Evolutionary conservation across 2,888 invertebrate species (phyloP).

Genomic region (Mythimna albipuncta): DNA sequence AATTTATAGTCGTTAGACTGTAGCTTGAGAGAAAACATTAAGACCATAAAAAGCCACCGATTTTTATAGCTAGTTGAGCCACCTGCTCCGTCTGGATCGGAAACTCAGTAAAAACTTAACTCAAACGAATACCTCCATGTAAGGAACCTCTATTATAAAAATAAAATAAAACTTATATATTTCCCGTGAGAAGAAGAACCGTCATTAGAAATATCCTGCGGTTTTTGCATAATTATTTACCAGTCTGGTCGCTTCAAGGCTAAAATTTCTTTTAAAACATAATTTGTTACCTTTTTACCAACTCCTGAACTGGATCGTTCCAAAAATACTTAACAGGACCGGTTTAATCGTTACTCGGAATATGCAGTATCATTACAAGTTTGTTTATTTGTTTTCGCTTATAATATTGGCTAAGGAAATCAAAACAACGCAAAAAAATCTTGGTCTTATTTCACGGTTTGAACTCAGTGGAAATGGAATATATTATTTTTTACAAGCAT

Average conservation of each 20-base stretch:
- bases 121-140: slow-evolving; percentile 7
- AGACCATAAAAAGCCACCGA: neutral
- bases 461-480: slow-evolving; percentile 13
- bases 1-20: neutral
- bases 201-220: slow-evolving; percentile 35
- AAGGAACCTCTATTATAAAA: slow-evolving; percentile 12
- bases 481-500: neutral
- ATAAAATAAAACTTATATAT: slow-evolving; percentile 39
- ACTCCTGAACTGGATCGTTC: slow-evolving; percentile 5
- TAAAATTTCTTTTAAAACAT: slow-evolving; percentile 20
- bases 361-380: slow-evolving; percentile 14
- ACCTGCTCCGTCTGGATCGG: slow-evolving; percentile 9
- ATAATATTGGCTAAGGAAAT: slow-evolving; percentile 16
- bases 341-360: slow-evolving; percentile 32
- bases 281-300: slow-evolving; percentile 38
- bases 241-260: slow-evolving; percentile 16
- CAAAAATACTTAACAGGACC: slow-evolving; percentile 34
- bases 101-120: slow-evolving; percentile 33
- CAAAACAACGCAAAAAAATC: slow-evolving; percentile 25
- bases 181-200: slow-evolving; percentile 42
- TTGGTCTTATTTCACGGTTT: slow-evolving; percentile 6
- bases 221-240: slow-evolving; percentile 35
- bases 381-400: slow-evolving; percentile 30
- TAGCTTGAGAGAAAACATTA: neutral
- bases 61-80: neutral